These are phyloP conservation scores for Yasuhikotakia modesta DNA, from an alignment of 2,797 vertebrate species.

Conservation along the genomic window DNA sequence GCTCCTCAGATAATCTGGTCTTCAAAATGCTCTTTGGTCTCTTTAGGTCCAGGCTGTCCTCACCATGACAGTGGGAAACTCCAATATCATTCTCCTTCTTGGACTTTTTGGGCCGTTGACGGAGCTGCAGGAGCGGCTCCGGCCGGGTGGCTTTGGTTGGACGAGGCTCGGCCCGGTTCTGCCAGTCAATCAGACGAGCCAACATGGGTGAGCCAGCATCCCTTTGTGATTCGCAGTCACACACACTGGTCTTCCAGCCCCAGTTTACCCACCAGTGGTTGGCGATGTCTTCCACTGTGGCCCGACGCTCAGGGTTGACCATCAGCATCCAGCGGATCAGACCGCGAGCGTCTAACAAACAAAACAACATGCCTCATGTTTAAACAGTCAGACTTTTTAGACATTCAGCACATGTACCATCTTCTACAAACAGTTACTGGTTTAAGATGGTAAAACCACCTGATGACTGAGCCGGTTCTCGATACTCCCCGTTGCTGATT, in stretches of 20 bases:
- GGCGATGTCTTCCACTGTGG: conserved; percentile 96
- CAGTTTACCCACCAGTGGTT: conserved; percentile 99
- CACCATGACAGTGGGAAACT: conserved; percentile 75
- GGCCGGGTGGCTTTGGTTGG: conserved; percentile 73
- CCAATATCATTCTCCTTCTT: conserved; percentile 92
- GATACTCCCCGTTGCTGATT: conserved; percentile 98
- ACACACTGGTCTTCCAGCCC: conserved; percentile 97
- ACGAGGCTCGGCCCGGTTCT: conserved; percentile 90
- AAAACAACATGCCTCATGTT: not conserved
- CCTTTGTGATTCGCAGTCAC: conserved; percentile 89
- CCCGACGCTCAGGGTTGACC: conserved; percentile 96
- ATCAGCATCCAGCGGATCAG: conserved; percentile 99
- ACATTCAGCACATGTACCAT: no score
- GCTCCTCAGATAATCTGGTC: conserved; percentile 88
- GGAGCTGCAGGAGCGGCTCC: conserved; percentile 75
- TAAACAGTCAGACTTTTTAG: not conserved
- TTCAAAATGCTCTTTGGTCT: conserved; percentile 97
- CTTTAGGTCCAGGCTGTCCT: conserved; percentile 86
- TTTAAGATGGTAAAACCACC: conserved; percentile 63
- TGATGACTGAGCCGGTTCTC: conserved; percentile 97
- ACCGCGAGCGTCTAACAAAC: conserved; percentile 87
- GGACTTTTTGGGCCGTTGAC: conserved; percentile 92
- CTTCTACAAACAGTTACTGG: no score
- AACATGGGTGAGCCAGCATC: conserved; percentile 90
- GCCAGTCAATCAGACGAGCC: conserved; percentile 96